Percentiles rank a stretch among this genome's conserved stretches.
Conservation (phyloP, 2,888 invertebrate species). For the Clivina fossor region DNA sequence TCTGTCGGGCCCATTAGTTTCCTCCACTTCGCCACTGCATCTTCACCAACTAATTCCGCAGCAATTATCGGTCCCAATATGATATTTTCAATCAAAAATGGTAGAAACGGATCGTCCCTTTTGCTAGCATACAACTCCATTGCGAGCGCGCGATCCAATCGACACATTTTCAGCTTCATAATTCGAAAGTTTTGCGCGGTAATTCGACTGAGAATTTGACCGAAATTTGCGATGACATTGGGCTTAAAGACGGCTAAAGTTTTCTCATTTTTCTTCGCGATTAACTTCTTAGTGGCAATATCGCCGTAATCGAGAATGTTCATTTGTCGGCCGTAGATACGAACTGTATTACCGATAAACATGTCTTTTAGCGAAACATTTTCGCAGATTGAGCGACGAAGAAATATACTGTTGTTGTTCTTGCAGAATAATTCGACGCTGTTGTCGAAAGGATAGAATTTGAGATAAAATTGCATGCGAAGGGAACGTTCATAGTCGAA, state of each 20-base stretch:
- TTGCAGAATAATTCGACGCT: slow-evolving; percentile 70
- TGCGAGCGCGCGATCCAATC: slow-evolving; percentile 66
- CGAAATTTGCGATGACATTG: slow-evolving; percentile 66
- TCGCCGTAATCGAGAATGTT: slow-evolving; percentile 73
- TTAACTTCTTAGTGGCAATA: slow-evolving; percentile 63
- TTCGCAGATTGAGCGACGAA: slow-evolving; percentile 69
- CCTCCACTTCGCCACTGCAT: slow-evolving; percentile 63
- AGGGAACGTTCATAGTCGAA: slow-evolving; percentile 78
- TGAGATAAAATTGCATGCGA: slow-evolving; percentile 72
- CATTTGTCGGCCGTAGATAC: slow-evolving; percentile 72
- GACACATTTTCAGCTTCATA: slow-evolving; percentile 72
- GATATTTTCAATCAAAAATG: slow-evolving; percentile 67
- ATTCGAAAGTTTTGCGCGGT: slow-evolving; percentile 59
- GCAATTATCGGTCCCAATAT: slow-evolving; percentile 70
- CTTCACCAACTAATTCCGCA: slow-evolving; percentile 72
- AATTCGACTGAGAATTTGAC: slow-evolving; percentile 72
- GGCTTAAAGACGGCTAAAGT: slow-evolving; percentile 82
- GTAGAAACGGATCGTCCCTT: slow-evolving; percentile 61
- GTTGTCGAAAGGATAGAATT: slow-evolving; percentile 75
- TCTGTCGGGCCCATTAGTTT: slow-evolving; percentile 65
- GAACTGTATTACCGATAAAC: slow-evolving; percentile 72
- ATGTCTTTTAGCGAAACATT: slow-evolving; percentile 67
- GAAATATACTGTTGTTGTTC: slow-evolving; percentile 48
- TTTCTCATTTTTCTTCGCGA: slow-evolving; percentile 65
- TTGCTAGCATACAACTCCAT: slow-evolving; percentile 63